Evolutionary conservation across 2,797 vertebrate genomes (phyloP).

Genomic region (Acrossocheilus fasciatus): DNA sequence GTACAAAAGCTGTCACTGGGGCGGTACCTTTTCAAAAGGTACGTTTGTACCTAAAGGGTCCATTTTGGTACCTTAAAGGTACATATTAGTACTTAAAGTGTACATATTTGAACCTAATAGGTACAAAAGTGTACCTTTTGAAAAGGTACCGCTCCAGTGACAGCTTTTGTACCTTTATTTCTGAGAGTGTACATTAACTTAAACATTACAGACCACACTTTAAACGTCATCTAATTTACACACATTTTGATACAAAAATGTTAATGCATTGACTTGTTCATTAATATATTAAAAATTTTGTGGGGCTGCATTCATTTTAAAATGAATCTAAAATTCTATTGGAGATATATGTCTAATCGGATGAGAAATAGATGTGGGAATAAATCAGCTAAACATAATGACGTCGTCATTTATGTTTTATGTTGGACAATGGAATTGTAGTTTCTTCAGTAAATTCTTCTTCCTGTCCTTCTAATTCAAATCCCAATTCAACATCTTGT

Average conservation of each 20-base stretch:
- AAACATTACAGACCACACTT: neutral
- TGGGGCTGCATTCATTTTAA: neutral
- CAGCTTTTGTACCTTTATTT: too few relatives aligned
- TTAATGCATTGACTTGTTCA: neutral
- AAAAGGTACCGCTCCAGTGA: too few relatives aligned
- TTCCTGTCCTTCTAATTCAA: neutral
- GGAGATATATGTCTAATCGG: too few relatives aligned
- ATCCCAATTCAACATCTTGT: neutral
- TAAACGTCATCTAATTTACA: neutral
- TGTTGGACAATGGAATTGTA: neutral
- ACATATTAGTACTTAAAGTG: too few relatives aligned
- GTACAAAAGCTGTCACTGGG: too few relatives aligned
- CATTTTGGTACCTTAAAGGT: too few relatives aligned
- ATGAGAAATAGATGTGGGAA: neutral
- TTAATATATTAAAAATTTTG: neutral
- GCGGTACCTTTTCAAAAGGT: too few relatives aligned
- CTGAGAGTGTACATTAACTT: too few relatives aligned
- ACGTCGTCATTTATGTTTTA: neutral
- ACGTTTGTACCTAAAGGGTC: too few relatives aligned
- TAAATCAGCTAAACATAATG: neutral
- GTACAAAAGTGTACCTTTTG: too few relatives aligned
- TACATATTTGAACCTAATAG: too few relatives aligned
- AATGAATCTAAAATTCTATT: neutral
- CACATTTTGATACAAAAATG: neutral
- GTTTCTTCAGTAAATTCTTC: neutral